Base-by-base conservation (phyloP, 2,888 invertebrate genomes). In the Calliopum simillimum region DNA sequence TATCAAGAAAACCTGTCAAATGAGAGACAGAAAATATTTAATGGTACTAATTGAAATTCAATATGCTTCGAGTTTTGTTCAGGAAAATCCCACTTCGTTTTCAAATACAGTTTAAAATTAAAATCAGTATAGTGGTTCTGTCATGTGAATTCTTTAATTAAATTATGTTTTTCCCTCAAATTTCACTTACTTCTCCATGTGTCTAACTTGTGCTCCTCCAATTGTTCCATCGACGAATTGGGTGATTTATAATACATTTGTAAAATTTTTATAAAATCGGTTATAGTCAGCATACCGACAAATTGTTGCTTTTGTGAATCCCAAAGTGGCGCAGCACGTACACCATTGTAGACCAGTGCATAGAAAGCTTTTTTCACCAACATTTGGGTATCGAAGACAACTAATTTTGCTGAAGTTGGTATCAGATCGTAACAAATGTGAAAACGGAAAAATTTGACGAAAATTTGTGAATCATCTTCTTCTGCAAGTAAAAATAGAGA, bases 371-470 rank as follows among this genome's bases (percentile, higher is more conserved):
- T 98, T 88, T 98, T 97, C 76, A 98, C 99, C 78, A 97, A 93
- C 73, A 99, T 90, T 86, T 98, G 96, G 58, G 99, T 99, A 88
- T 99, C 99, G 87, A 99, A 99, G 73, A 99, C 98, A 77, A 99
- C 99, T 86, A 99, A 90, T 88, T 99, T 99, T 78, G 98, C 98
- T 82, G 98, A 98, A 73, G 98, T 98, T 73, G 99, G 99, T 86
- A 99, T 98, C 87, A 99, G 91, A 89, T 99, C 99, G 89, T 99
- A 99, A 88, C 99, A 99, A 88, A 97, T 98, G 91, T 99, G 99
- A 88, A 98, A 98, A 88, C 97, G 96, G 93, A 99, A 99, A 90
- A 99, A 99, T 87, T 98, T 98, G 80, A 97, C 96, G 88, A 96
- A 97, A 84, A 98, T 97, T 88, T 97, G 96, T 84, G 96, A 95